phyloP scores from a whole-genome alignment of 2,797 vertebrate species.

The Micropoecilia bifurca region DNA sequence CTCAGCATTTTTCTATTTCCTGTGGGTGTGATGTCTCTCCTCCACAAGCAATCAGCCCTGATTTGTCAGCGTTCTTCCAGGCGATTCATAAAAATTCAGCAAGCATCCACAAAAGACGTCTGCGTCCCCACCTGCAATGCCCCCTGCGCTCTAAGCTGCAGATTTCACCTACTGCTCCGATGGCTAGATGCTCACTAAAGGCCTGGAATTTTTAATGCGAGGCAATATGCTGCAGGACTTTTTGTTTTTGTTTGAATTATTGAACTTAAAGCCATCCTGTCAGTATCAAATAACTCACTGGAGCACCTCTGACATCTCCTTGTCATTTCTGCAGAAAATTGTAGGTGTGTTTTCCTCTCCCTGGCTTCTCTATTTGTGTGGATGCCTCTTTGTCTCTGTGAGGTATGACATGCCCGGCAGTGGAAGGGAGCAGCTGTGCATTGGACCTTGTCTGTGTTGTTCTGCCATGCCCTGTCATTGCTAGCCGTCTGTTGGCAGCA shows the following conservation, averaged over 20 bases:
- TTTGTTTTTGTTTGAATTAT: constrained; percentile 43
- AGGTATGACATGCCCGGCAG: constrained; percentile 72
- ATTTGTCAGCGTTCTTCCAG: constrained; percentile 85
- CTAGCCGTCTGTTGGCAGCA: constrained; percentile 76
- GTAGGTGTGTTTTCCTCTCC: constrained; percentile 48
- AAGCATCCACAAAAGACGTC: constrained; percentile 78
- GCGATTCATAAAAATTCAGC: constrained; percentile 86
- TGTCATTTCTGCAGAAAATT: constrained; percentile 34
- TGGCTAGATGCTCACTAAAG: constrained; percentile 43
- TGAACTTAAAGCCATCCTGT: constrained; percentile 36
- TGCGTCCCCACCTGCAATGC: constrained; percentile 54
- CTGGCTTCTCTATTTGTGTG: constrained; percentile 36
- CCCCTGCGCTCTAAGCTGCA: constrained; percentile 46
- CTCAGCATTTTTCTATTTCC: constrained; percentile 85
- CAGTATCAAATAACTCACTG: constrained; percentile 27
- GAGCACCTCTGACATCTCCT: constrained; percentile 24
- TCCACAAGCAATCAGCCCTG: constrained; percentile 83
- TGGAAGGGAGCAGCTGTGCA: constrained; percentile 78
- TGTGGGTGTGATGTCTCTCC: constrained; percentile 85
- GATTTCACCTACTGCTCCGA: constrained; percentile 44
- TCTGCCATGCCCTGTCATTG: constrained; percentile 77
- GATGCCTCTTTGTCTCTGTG: constrained; percentile 63
- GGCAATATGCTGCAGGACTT: constrained; percentile 21
- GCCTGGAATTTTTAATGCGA: constrained; percentile 38
- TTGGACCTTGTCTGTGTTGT: constrained; percentile 76